Conservation (phyloP, 2,797 vertebrate species). For the Jordanella pulchra region DNA sequence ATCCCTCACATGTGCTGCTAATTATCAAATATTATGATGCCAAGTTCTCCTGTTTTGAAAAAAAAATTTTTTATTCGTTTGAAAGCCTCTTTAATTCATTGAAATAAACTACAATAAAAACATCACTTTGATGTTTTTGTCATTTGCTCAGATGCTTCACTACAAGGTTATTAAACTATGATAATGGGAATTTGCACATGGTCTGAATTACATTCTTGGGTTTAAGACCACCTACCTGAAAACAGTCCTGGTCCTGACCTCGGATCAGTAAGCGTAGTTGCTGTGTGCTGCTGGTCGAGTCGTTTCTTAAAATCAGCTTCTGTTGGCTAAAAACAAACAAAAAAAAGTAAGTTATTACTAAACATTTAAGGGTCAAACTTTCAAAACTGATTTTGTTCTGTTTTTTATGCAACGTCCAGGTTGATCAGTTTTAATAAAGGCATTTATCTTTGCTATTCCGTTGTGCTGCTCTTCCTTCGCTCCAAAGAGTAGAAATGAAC, state of each 20-base stretch:
- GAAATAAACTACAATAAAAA: background rate
- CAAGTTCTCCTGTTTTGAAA: too few relatives aligned
- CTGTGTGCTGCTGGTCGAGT: constrained; percentile 81
- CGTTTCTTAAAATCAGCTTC: constrained; percentile 92
- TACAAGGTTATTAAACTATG: background rate
- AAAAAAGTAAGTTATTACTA: background rate
- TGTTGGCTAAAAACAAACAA: constrained; percentile 84
- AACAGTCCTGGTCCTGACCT: constrained; percentile 96
- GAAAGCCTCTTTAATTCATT: background rate
- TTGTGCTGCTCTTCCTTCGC: constrained; percentile 20
- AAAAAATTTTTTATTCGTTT: background rate
- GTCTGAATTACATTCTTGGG: too few relatives aligned
- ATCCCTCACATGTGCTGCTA: too few relatives aligned
- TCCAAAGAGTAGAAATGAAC: constrained; percentile 54
- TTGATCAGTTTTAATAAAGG: constrained; percentile 24
- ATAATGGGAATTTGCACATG: background rate
- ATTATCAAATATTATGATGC: too few relatives aligned
- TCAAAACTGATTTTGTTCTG: background rate
- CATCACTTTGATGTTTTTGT: background rate
- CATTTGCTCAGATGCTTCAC: background rate
- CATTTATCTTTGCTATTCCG: constrained; percentile 6
- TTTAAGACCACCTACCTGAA: constrained; percentile 82
- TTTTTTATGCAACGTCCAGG: background rate
- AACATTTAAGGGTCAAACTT: background rate
- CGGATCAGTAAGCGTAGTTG: constrained; percentile 90